Base-by-base conservation (phyloP, 2,113 vertebrate genomes). In the Tychaedon coryphoeus region DNA sequence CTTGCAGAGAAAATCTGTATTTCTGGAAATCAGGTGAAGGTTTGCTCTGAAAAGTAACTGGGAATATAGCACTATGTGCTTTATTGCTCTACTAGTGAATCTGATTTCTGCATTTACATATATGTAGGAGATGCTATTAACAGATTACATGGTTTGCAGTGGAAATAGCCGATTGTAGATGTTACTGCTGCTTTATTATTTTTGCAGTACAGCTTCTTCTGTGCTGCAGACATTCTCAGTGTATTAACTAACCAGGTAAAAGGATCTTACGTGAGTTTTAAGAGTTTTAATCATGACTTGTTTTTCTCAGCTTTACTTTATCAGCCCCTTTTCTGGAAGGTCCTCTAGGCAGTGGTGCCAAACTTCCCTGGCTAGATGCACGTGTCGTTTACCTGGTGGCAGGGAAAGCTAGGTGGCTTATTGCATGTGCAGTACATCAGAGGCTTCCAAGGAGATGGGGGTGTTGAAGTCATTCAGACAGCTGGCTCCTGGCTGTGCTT, bases 401-500 rank as follows among this genome's bases (percentile, higher is more conserved):
- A 51, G 43, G 29, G 61, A 71, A n/a, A 33, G 33, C 38, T 62
- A 7, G 64, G 81, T 64, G 48, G 29, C 40, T 84, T 70, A 22
- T 14, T 65, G 36, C 58, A 25, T 5, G 16, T 91, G 69, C 34
- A 42, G 1, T 36, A 19, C 1, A 0, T 62, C 61, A 43, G 66
- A 79, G 48, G 43, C 83, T 86, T 92, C 54, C 29, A 61, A 61
- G 69, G 76, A 77, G 64, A 60, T 36, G 34, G 56, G 60, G 36
- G 36, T 90, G 48, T 75, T 85, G 53, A 70, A 91, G 45, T 70
- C 36, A 3, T 78, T 64, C 70, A 64, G 69, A 56, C 87, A 96
- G 95, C 87, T 94, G 90, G 47, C 77, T 85, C 61, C 73, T 1
- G 9, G 73, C 93, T 95, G 77, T 91, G 84, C n/a, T 61, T 91